Conservation (phyloP, 2,797 vertebrate species). For the Helarctos malayanus region DNA sequence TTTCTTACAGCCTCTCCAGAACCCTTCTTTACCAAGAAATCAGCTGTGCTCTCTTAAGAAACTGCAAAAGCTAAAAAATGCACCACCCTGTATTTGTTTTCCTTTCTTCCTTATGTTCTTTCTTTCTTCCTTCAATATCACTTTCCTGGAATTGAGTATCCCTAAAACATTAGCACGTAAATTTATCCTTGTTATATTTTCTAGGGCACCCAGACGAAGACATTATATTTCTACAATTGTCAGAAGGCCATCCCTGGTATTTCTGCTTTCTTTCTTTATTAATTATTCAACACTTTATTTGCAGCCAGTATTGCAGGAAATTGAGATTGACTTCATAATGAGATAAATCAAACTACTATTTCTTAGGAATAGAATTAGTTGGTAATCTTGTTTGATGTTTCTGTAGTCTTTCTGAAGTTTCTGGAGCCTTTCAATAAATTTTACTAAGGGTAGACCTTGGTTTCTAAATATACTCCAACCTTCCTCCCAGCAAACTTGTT, state of each 20-base stretch:
- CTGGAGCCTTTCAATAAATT: neutral
- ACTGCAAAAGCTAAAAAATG: neutral
- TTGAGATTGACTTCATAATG: neutral
- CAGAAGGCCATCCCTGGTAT: neutral
- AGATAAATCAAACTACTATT: neutral
- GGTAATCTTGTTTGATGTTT: neutral
- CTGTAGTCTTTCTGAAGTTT: neutral
- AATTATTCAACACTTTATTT: constrained; percentile 32
- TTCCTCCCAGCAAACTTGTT: neutral
- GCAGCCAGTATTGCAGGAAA: neutral
- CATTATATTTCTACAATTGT: neutral
- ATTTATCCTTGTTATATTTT: neutral
- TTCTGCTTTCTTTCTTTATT: neutral
- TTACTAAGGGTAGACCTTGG: neutral
- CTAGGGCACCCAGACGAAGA: neutral
- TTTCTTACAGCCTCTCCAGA: neutral
- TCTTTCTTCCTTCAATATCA: neutral
- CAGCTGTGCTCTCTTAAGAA: neutral
- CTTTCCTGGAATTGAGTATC: neutral
- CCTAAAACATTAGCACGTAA: neutral
- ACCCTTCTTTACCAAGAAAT: neutral
- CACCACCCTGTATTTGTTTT: neutral
- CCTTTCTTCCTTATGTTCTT: neutral
- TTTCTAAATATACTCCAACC: neutral
- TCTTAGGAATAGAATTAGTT: constrained; percentile 27